These are phyloP conservation scores for Coreius guichenoti DNA, from an alignment of 2,797 vertebrate genomes.

Conservation along the genomic window DNA sequence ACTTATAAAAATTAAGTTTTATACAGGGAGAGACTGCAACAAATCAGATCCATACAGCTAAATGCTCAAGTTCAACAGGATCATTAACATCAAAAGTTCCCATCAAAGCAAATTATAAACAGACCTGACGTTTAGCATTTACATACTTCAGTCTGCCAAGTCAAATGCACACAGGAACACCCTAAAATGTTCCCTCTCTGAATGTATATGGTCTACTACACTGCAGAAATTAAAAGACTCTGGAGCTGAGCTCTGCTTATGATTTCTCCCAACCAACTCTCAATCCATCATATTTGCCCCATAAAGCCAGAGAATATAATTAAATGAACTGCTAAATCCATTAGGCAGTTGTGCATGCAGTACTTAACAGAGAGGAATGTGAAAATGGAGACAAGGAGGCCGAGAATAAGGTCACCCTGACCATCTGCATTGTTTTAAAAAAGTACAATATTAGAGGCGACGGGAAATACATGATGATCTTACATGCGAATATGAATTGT, in stretches of 20 bases:
- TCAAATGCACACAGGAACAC: not conserved
- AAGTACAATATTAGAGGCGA: not conserved
- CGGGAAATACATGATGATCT: not conserved
- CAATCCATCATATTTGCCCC: constrained; percentile 46
- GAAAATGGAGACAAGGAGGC: constrained; percentile 30
- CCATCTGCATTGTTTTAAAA: constrained; percentile 14
- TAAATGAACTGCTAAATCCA: constrained; percentile 51
- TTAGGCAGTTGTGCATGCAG: constrained; percentile 27
- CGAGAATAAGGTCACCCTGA: constrained; percentile 13
- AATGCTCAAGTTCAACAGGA: not conserved
- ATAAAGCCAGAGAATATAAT: constrained; percentile 49
- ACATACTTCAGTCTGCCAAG: constrained; percentile 7
- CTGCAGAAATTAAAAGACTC: constrained; percentile 52
- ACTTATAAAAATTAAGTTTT: not conserved
- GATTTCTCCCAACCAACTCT: constrained; percentile 10
- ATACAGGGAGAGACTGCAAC: not conserved
- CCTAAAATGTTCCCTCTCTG: constrained; percentile 9
- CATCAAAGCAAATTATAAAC: constrained; percentile 29
- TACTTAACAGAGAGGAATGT: constrained; percentile 20
- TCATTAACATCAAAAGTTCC: constrained; percentile 1
- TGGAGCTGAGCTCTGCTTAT: constrained; percentile 31
- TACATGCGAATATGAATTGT: not conserved
- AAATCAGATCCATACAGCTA: not conserved
- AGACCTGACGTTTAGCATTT: not conserved
- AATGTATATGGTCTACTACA: constrained; percentile 56